Evolutionary conservation across 2,797 vertebrate genomes (phyloP).

Genomic region (Xyrichtys novacula): DNA sequence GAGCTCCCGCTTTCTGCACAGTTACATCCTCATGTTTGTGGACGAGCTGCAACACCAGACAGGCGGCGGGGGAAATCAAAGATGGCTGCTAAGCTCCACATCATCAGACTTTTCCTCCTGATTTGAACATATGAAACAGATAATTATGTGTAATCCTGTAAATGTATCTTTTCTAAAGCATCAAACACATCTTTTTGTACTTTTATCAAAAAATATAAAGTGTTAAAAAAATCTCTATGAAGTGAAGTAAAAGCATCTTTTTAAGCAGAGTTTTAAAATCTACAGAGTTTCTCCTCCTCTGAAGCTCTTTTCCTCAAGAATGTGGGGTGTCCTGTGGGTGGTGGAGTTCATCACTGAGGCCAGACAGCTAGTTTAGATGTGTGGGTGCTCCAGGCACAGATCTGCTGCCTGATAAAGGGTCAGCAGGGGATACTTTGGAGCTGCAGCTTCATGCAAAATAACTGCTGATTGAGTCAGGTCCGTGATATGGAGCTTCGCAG

Average conservation of each 20-base stretch:
- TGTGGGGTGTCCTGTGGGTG: conserved; percentile 1
- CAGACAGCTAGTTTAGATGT: conserved; percentile 15
- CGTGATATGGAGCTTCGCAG: not conserved
- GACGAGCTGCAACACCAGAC: conserved; percentile 62
- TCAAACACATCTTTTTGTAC: not conserved
- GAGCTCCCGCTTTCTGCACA: conserved; percentile 69
- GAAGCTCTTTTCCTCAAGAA: conserved; percentile 1
- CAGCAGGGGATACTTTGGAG: not conserved
- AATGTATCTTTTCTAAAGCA: not conserved
- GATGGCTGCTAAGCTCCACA: conserved; percentile 79
- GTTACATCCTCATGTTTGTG: conserved; percentile 71
- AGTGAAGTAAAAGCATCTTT: not conserved
- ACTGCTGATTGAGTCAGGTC: not conserved
- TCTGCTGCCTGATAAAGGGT: not conserved
- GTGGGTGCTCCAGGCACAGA: conserved; percentile 1
- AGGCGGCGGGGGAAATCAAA: conserved; percentile 66
- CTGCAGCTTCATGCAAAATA: not conserved
- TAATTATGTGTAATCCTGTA: conserved; percentile 1
- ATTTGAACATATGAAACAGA: conserved; percentile 22
- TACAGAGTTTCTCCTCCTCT: not conserved
- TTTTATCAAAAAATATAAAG: not conserved
- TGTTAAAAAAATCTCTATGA: not conserved
- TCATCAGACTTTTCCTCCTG: conserved; percentile 63
- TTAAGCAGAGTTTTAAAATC: not conserved
- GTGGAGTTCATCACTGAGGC: not conserved